Base-by-base conservation (phyloP, 2,113 vertebrate species). In the Delphinus delphis region DNA sequence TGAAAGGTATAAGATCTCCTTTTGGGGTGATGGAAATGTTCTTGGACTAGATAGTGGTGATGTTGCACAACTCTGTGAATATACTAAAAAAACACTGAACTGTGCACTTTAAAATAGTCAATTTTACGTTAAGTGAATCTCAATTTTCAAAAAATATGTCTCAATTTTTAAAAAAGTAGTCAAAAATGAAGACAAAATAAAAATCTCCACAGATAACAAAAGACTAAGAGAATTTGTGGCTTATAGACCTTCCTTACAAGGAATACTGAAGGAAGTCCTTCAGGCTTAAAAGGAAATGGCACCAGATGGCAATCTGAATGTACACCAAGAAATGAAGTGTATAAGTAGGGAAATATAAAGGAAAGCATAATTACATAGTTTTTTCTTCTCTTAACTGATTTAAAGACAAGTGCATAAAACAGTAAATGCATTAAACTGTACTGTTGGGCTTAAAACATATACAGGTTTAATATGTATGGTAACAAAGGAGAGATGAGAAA, bases 121-220 rank as follows among this genome's bases (percentile, higher is more conserved):
- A 85, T 86, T 95, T 55, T 74, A 63, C 13, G 1, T 58, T 79
- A 67, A n/a, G n/a, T 13, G 25, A 83, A 68, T 80, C 23, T 94
- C 33, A 71, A 47, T 38, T 62, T 85, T 79, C 70, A 65, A 84
- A 73, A 92, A 83, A 17, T 63, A 25, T n/a, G 71, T 58, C n/a
- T 74, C 44, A 36, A 44, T 47, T 71, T 60, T 77, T 44, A 1
- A 9, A 60, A 68, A 77, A 77, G 23, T 36, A 88, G 28, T 15
- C n/a, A 55, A 79, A 95, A 94, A 58, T 53, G 60, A 71, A 65
- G 41, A 50, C 18, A 79, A 84, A 87, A 79, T 50, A 65, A 96
- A 96, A 14, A 81, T 1, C 18, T 63, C 31, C 17, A 53, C 26
- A 31, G 41, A 50, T 55, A 74, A 89, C 41, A 95, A 76, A 86